Conservation (phyloP, 2,797 vertebrate genomes). For the Alauda arvensis region DNA sequence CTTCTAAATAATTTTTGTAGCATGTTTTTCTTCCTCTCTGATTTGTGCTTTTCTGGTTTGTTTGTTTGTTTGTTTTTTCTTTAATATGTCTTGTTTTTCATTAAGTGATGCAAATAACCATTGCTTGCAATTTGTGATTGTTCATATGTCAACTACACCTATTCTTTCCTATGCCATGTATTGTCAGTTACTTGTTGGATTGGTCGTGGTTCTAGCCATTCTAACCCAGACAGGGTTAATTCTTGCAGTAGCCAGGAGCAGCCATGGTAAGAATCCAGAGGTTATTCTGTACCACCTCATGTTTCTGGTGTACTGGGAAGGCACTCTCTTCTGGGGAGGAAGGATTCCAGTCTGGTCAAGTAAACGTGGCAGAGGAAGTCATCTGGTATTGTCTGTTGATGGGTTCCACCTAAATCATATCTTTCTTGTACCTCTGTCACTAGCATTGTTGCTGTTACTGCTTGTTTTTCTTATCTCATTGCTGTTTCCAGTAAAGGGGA, state of each 20-base stretch:
- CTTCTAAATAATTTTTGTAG: neutral
- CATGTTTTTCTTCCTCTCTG: neutral
- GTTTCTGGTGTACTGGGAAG: accelerated
- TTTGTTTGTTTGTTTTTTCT: neutral
- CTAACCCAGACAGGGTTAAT: no score
- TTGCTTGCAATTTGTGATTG: neutral
- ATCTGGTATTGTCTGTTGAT: neutral
- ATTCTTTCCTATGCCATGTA: neutral
- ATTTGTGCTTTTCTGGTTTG: neutral
- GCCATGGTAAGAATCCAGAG: neutral
- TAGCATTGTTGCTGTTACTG: neutral
- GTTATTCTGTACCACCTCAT: neutral
- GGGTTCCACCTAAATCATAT: neutral
- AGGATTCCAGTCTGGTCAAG: neutral
- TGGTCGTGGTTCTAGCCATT: neutral
- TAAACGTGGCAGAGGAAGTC: neutral
- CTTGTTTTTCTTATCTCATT: neutral
- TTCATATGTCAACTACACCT: neutral
- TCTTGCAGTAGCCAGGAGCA: neutral
- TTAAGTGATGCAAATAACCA: neutral
- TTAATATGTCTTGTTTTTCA: neutral
- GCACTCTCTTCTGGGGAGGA: neutral
- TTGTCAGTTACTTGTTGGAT: neutral
- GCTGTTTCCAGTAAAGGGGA: neutral
- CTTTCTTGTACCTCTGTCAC: neutral